These are phyloP conservation scores for Psilopsiagon aymara DNA, from an alignment of 2,113 vertebrate species.

Conservation along the genomic window DNA sequence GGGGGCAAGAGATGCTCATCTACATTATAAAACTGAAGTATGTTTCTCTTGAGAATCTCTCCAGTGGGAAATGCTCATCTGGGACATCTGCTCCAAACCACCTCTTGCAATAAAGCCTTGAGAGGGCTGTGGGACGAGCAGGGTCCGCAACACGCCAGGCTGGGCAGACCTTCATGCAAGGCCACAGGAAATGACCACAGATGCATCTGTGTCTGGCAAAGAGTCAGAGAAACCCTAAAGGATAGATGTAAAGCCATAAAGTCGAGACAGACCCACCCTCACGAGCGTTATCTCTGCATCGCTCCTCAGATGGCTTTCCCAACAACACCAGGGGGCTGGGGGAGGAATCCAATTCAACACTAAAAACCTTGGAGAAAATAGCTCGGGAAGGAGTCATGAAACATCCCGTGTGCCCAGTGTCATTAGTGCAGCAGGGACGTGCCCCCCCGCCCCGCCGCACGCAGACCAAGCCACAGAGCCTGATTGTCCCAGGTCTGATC, in stretches of 20 bases:
- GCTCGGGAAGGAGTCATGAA: slow-evolving; percentile 44
- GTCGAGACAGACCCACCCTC: not conserved
- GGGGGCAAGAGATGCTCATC: slow-evolving; percentile 10
- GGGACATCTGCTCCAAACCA: slow-evolving; percentile 48
- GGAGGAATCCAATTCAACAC: slow-evolving; percentile 16
- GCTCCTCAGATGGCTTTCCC: not conserved
- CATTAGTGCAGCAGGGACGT: not conserved
- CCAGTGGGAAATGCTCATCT: slow-evolving; percentile 16
- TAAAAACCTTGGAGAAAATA: slow-evolving; percentile 42
- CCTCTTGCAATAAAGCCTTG: not conserved
- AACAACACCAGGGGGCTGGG: rapidly evolving
- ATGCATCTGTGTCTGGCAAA: not conserved
- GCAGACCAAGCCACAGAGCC: rapidly evolving
- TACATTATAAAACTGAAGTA: slow-evolving; percentile 65
- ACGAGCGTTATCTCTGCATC: not conserved
- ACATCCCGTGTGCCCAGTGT: not conserved
- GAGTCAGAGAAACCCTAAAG: not conserved
- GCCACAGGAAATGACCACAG: not conserved
- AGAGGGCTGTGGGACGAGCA: not conserved
- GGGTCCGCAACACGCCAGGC: rapidly evolving
- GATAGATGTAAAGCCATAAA: not conserved
- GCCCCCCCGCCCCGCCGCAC: rapidly evolving
- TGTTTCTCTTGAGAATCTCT: slow-evolving; percentile 31
- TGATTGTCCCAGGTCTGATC: not conserved
- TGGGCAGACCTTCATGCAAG: not conserved